Conservation (phyloP, 2,113 vertebrate genomes). For the Leiothrix lutea region DNA sequence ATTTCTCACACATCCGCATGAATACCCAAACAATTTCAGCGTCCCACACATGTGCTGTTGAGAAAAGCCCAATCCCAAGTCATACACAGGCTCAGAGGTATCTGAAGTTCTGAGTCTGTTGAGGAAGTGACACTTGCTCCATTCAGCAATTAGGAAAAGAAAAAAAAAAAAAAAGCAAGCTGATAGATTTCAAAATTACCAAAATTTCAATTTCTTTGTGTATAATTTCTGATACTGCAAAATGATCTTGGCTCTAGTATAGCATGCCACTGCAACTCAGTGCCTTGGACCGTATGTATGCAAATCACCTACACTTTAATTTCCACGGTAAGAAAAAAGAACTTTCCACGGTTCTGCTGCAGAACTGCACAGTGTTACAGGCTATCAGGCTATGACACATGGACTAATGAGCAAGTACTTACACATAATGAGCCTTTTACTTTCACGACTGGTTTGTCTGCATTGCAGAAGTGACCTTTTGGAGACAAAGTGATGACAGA, state of each 20-base stretch:
- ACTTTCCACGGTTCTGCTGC: not conserved
- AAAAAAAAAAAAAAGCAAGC: too few species aligned
- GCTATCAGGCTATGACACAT: not conserved
- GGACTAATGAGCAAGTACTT: not conserved
- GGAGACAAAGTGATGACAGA: not conserved
- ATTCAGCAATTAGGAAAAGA: accelerated
- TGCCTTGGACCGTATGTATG: accelerated
- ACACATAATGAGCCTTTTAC: not conserved
- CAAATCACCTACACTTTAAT: not conserved
- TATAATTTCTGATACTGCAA: not conserved
- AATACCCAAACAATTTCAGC: not conserved
- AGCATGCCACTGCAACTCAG: not conserved
- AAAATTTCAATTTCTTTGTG: not conserved
- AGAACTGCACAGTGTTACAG: not conserved
- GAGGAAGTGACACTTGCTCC: not conserved
- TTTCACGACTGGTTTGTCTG: not conserved
- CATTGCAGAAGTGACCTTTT: not conserved
- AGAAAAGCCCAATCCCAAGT: not conserved
- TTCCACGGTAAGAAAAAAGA: not conserved
- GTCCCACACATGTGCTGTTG: accelerated
- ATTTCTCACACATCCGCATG: not conserved
- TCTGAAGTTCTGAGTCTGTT: not conserved
- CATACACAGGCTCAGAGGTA: not conserved
- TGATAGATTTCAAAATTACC: not conserved
- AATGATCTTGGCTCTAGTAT: not conserved